Percentiles rank a stretch among this genome's conserved stretches.
Conservation (phyloP, 2,888 invertebrate genomes). For the Tachystola acroxantha region DNA sequence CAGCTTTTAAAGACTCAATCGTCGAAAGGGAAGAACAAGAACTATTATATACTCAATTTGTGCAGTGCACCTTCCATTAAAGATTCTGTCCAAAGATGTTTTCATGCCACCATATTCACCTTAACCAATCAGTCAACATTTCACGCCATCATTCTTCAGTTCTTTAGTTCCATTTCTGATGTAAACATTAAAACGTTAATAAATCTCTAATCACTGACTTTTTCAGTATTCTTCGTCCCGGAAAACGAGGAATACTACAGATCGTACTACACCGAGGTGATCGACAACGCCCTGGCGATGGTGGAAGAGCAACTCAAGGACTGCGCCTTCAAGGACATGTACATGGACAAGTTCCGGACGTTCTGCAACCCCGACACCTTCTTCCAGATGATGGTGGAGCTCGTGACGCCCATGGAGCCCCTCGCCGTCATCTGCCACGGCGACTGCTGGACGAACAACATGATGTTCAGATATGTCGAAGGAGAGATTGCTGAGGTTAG, state of each 20-base stretch:
- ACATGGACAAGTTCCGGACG: slow-evolving; percentile 76
- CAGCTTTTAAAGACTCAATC: no score
- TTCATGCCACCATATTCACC: no score
- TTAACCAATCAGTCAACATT: no score
- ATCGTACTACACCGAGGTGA: slow-evolving; percentile 82
- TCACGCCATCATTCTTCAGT: no score
- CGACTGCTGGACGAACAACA: slow-evolving; percentile 87
- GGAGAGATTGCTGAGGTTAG: slow-evolving; percentile 76
- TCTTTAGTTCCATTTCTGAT: no score
- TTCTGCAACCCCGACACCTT: slow-evolving; percentile 82
- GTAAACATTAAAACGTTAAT: no score
- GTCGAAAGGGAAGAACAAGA: no score
- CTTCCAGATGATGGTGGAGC: slow-evolving; percentile 82
- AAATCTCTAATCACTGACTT: not conserved
- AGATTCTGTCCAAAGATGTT: no score
- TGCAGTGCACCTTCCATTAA: no score
- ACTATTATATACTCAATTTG: no score
- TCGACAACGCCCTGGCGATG: slow-evolving; percentile 82
- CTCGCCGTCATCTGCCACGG: slow-evolving; percentile 85
- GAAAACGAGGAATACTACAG: slow-evolving; percentile 84
- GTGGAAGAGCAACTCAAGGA: slow-evolving; percentile 66
- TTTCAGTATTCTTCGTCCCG: slow-evolving; percentile 76
- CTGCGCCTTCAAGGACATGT: slow-evolving; percentile 61
- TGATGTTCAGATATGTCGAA: slow-evolving; percentile 79
- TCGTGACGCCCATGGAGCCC: slow-evolving; percentile 80